Evolutionary conservation across 2,888 invertebrate genomes (phyloP).

Genomic region (Campoletis raptor): DNA sequence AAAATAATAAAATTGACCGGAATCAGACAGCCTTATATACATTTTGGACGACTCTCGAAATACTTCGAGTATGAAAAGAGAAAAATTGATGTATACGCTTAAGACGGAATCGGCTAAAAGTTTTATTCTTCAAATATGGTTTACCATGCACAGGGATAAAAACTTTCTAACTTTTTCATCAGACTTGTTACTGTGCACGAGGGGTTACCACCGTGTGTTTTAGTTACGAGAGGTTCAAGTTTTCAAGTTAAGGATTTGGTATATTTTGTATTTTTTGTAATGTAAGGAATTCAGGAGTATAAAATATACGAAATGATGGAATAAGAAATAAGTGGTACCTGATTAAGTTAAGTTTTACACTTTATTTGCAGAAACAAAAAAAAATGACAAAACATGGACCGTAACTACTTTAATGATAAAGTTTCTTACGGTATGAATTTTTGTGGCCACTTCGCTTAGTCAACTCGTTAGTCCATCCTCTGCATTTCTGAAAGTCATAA

Average conservation of each 20-base stretch:
- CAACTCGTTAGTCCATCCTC: background rate
- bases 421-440: background rate
- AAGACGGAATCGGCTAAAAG: slow-evolving; percentile 1
- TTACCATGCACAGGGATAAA: background rate
- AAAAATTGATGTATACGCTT: background rate
- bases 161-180: slow-evolving; percentile 13
- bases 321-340: background rate
- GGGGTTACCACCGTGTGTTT: background rate
- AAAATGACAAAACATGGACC: background rate
- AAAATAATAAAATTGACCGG: no score
- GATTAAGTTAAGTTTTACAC: background rate
- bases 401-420: background rate
- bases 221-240: background rate
- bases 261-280: background rate
- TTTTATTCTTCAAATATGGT: slow-evolving; percentile 6
- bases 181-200: background rate
- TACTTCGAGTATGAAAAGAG: background rate
- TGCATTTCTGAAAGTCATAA: background rate
- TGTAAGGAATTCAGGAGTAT: no score
- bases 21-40: background rate
- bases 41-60: background rate
- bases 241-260: background rate
- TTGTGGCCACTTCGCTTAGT: background rate
- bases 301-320: background rate
- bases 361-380: background rate